These are phyloP conservation scores for Notoglanidium macrostoma DNA, from an alignment of 2,797 vertebrate genomes.

Conservation along the genomic window DNA sequence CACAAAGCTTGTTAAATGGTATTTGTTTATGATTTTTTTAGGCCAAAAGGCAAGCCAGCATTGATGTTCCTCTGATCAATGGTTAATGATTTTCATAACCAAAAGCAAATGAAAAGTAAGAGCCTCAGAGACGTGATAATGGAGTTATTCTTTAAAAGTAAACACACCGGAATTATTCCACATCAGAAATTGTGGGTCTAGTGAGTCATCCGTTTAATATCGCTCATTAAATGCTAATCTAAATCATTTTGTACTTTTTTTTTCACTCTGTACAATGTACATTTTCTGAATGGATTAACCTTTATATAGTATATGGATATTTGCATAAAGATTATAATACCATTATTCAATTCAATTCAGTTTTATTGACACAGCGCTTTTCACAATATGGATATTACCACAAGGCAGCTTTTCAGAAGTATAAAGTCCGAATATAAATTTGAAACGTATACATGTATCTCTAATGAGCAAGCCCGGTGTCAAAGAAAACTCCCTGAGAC, in stretches of 20 bases:
- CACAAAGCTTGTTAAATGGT: neutral
- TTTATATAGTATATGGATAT: too few species aligned
- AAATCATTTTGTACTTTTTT: neutral
- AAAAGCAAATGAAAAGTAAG: neutral
- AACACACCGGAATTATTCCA: neutral
- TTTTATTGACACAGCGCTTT: too few species aligned
- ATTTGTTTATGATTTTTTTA: neutral
- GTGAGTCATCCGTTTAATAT: neutral
- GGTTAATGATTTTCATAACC: constrained; percentile 20
- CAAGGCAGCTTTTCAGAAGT: too few species aligned
- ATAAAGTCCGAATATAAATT: too few species aligned
- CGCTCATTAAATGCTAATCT: neutral
- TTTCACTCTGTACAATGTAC: too few species aligned
- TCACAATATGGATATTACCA: too few species aligned
- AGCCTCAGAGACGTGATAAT: neutral
- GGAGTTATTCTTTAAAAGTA: neutral
- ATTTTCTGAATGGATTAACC: too few species aligned
- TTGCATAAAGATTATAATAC: too few species aligned
- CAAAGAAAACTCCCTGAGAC: too few species aligned
- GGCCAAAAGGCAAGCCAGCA: neutral
- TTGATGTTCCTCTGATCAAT: neutral
- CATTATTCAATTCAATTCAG: too few species aligned
- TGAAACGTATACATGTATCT: too few species aligned
- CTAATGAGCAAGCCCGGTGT: too few species aligned
- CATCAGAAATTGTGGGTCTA: neutral